Percentiles rank a stretch among this genome's conserved stretches.
Conservation (phyloP, 2,113 vertebrate species). For the Hystrix cristata region DNA sequence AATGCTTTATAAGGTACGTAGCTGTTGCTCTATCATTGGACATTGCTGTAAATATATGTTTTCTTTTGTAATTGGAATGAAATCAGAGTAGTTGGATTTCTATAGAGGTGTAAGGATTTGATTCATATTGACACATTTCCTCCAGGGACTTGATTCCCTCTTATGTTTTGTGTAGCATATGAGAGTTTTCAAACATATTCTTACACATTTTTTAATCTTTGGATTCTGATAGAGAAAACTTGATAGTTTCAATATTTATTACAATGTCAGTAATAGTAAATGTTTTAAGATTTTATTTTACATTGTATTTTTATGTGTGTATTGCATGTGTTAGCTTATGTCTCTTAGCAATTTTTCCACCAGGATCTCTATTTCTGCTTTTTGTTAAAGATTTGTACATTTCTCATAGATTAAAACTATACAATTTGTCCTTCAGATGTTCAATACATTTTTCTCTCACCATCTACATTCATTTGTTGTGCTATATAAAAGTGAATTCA, state of each 20-base stretch:
- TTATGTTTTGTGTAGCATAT: neutral
- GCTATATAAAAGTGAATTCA: neutral
- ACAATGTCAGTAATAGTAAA: neutral
- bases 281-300: slow-evolving; percentile 10
- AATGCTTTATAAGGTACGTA: too few species aligned
- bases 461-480: neutral
- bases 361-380: neutral
- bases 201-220: neutral
- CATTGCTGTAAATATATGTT: too few species aligned
- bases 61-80: neutral
- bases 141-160: neutral
- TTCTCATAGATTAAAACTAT: slow-evolving; percentile 9
- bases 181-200: neutral
- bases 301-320: neutral
- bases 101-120: neutral
- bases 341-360: neutral
- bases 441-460: neutral
- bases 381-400: neutral
- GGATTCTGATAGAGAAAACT: neutral
- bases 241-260: neutral
- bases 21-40: neutral
- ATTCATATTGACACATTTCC: neutral
- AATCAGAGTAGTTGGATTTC: neutral
- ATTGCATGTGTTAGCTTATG: neutral
- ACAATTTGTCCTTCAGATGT: neutral